Evolutionary conservation across 2,888 invertebrate species (phyloP), one percentile per base, ranked within the genome.

Genomic region (Cyclophora punctaria): DNA sequence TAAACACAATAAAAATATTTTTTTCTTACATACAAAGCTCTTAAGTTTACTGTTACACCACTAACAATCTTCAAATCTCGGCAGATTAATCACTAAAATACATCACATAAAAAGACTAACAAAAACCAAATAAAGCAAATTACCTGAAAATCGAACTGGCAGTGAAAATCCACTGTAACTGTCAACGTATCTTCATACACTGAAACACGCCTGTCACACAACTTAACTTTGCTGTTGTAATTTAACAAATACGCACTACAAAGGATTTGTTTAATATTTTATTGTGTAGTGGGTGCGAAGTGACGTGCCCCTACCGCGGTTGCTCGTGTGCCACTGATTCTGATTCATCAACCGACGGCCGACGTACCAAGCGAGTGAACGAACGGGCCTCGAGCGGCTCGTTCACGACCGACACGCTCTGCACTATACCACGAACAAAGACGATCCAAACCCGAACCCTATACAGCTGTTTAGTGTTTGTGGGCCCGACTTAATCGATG

Each of bases 391-490:
- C 64, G 58, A 58, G 58, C 64, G 59, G 60, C 57, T 56, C 20
- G 56, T 69, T 62, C 66, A 20, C 37, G 37, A 37, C 1, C 37
- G 5, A 37, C 37, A 37, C 37, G 37, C 64, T 63, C 60, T 62
- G 59, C 57, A 20, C 59, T 46, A 53, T 58, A 55, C 63, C 56
- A 59, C 78, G 83, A 80, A 81, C 81, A 81, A 80, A 82, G 79
- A 60, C 83, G 77, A 74, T 55, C 55, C 46, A 53, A 20, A 57
- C 63, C 74, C 79, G 79, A 82, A 66, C 59, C 63, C 20, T 20
- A 20, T 69, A 82, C 86, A 87, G 86, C 86, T 87, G 86, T 87
- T 86, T 77, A 73, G 75, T 85, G 81, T 85, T 84, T 84, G 77
- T 80, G 78, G 77, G 76, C 68, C 64, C 69, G 66, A 75, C 70